Base-by-base conservation (phyloP, 2,797 vertebrate species). In the Xerus rutilus region DNA sequence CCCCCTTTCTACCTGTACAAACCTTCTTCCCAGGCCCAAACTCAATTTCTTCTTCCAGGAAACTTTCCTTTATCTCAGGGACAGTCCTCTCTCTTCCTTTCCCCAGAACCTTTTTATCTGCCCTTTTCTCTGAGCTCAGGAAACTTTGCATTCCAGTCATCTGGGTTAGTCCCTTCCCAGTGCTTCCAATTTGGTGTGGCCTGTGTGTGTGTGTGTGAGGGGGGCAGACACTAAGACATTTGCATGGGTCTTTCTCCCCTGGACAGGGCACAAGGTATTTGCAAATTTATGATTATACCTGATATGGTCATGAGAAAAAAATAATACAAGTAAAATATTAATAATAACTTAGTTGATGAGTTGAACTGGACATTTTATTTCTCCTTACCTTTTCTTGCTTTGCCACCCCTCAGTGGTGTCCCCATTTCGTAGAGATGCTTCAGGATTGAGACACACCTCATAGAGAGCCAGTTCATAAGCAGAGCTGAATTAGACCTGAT, bases 331-430 rank as follows among this genome's bases (percentile, higher is more conserved):
- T 28, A 57, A 25, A 39, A 8, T 82, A 23, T 86, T 39, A 57
- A 57, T 64, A 89, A 62, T 72, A 79, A 84, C 28, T 57, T 45
- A 81, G 64, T 52, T 70, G 65, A 43, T 47, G 74, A 91, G 30
- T 13, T 54, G 45, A 89, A 92, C 20, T 62, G 70, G 69, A 7
- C 64, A 30, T 30, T 47, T n/a, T 32, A 9, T 39, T 72, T 70
- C 32, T 83, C 32, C 32, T 92, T 79, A 74, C 20, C 0, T 32
- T 15, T 70, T 79, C 6, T 8, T 47, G 35, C 5, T 73, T 3
- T 21, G 39, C 15, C 5, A 7, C 12, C 1, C 0, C 14, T 49
- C 13, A 30, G 13, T 59, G 47, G 9, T 10, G 18, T 35, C 1
- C 32, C 20, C 5, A 6, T 11, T 47, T 82, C 3, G 5, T 23